A percentile compares a stretch with the other conserved stretches of the same genome.
phyloP scores from a whole-genome alignment of 2,888 invertebrate genomes.

The Oligia strigilis region DNA sequence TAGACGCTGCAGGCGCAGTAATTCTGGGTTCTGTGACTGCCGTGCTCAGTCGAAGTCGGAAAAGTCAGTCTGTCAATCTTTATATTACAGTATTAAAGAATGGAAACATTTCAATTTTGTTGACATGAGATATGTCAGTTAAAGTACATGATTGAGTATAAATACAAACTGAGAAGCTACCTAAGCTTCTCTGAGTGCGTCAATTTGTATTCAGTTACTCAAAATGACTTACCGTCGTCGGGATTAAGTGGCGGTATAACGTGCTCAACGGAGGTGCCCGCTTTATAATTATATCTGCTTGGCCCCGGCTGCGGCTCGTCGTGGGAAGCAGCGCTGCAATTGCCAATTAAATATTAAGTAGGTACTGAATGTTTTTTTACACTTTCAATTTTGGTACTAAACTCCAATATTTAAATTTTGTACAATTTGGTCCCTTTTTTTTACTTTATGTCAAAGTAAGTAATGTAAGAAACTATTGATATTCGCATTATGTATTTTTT shows the following conservation, averaged over 20 bases:
- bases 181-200: neutral
- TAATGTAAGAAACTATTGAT: constrained; percentile 4
- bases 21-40: neutral
- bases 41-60: neutral
- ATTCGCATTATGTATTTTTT: neutral
- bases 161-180: neutral
- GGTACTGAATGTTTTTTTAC: neutral
- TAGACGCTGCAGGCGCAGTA: neutral
- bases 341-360: constrained; percentile 8
- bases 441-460: neutral
- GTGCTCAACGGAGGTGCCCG: constrained; percentile 79
- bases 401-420: neutral
- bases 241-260: constrained; percentile 73
- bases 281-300: constrained; percentile 70
- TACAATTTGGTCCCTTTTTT: neutral
- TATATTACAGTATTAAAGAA: neutral
- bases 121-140: neutral
- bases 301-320: constrained; percentile 78
- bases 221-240: constrained; percentile 72
- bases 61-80: neutral
- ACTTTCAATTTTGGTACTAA: neutral
- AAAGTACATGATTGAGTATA: neutral
- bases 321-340: constrained; percentile 78
- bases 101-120: too few species aligned
- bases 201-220: neutral